phyloP scores from a whole-genome alignment of 35 echinoderm and acorn worm genomes.

The Lytechinus variegatus region DNA sequence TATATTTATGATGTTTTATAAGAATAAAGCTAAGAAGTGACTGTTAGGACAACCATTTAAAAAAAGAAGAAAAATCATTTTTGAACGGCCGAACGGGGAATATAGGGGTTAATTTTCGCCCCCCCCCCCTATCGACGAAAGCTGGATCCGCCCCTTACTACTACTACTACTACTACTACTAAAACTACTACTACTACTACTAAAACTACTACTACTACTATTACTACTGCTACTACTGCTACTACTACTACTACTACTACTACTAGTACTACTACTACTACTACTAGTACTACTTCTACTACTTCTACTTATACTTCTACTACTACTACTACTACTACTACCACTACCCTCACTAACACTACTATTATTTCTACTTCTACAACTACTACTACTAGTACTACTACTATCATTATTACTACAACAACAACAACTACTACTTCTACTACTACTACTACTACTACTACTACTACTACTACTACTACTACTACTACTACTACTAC shows the following conservation, averaged over 20 bases:
- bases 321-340: neutral
- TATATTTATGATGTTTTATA: no score
- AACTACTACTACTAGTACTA: neutral
- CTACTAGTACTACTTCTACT: neutral
- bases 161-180: neutral
- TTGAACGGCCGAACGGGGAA: no score
- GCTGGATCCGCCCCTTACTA: neutral
- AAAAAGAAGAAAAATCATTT: no score
- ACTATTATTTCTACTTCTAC: neutral
- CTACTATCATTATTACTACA: neutral
- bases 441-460: slow-evolving; percentile 19
- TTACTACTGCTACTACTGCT: slow-evolving; percentile 15
- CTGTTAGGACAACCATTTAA: no score
- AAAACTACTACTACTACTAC: neutral
- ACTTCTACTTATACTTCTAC: neutral
- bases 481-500: neutral
- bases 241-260: slow-evolving; percentile 30
- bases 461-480: neutral
- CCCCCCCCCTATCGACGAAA: no score
- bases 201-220: neutral
- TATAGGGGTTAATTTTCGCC: no score
- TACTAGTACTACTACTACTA: slow-evolving; percentile 23
- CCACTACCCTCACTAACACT: neutral
- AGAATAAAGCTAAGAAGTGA: no score
- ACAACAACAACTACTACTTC: neutral